Base-by-base conservation (phyloP, 2,888 invertebrate genomes). In the Tetanocera ferruginea region DNA sequence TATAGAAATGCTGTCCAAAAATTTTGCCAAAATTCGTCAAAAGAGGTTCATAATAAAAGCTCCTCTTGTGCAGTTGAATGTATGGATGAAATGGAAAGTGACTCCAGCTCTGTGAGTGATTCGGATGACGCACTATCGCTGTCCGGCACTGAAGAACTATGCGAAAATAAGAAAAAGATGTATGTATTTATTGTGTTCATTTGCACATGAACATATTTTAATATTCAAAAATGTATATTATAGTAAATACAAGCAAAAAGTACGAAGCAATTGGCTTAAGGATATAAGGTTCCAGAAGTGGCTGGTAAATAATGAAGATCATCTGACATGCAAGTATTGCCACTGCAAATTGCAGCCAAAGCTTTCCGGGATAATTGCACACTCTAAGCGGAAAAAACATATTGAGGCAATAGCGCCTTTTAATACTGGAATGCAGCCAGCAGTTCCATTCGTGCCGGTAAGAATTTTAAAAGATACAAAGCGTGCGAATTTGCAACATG, bases 311-410 rank as follows among this genome's bases (percentile, higher is more conserved):
- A 49, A 49, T 49, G 49, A 49, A 49, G 71, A 62, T 0, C 34
- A 55, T 23, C 37, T 78, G 6, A 72, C 64, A 43, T 76, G 78
- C 49, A 78, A 78, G 60, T 78, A 72, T 62, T 78, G 76, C n/a
- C 31, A 69, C 2, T 72, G 76, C 28, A 28, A 23, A 25, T 70
- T 79, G 14, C 34, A 72, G 43, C 49, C 76, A 43, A 77, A 75
- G 60, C 5, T 77, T 31, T 64, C 52, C 17, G 76, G 60, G 6
- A 66, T 77, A 17, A 5, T 79, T 11, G 19, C 51, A 9, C 77
- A 79, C 25, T 67, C 52, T 28, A 72, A 70, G 23, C 43, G 62
- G 17, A 34, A 49, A 17, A 79, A 67, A 49, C 72, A 79, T 62
- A n/a, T 71, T 17, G 19, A 14, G 23, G 60, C 75, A 37, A 23